These are phyloP conservation scores for Mya arenaria DNA, from an alignment of 1,140 invertebrate species.

Conservation along the genomic window DNA sequence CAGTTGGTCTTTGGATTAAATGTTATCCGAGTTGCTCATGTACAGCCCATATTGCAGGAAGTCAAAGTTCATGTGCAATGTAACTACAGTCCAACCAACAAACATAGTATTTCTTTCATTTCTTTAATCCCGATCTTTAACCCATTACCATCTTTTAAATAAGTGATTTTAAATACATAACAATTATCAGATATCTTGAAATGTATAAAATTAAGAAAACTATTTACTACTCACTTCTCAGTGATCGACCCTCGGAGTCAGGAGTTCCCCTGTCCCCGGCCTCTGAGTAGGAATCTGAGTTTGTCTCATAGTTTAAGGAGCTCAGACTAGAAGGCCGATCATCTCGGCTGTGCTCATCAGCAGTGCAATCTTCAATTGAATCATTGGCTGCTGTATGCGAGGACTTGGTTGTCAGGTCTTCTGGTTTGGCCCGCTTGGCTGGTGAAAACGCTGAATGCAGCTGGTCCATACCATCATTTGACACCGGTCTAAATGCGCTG, in stretches of 20 bases:
- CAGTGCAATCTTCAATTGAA: not conserved
- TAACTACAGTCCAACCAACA: too few relatives aligned
- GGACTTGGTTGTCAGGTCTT: slow-evolving; percentile 60
- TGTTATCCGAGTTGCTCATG: too few relatives aligned
- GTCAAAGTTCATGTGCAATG: too few relatives aligned
- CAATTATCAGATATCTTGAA: too few relatives aligned
- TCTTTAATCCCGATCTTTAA: too few relatives aligned
- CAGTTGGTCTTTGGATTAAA: too few relatives aligned
- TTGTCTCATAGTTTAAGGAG: slow-evolving; percentile 72
- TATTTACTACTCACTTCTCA: slow-evolving; percentile 74
- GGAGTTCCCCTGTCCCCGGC: slow-evolving; percentile 74
- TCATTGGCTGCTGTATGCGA: not conserved
- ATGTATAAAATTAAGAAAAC: too few relatives aligned
- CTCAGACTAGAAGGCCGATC: slow-evolving; percentile 75
- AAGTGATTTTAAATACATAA: too few relatives aligned
- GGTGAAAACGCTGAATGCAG: slow-evolving; percentile 79
- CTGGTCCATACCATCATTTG: slow-evolving; percentile 65
- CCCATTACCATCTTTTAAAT: too few relatives aligned
- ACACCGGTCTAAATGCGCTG: slow-evolving; percentile 75
- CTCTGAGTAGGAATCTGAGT: slow-evolving; percentile 76
- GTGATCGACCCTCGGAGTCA: slow-evolving; percentile 74
- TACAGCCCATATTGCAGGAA: too few relatives aligned
- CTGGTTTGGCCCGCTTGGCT: slow-evolving; percentile 74
- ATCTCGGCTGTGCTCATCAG: slow-evolving; percentile 61
- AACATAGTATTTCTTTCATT: too few relatives aligned